A percentile compares a stretch with the other conserved stretches of the same genome.
These are phyloP conservation scores for Lithobius niger DNA, from an alignment of 1,140 invertebrate genomes.

Conservation along the genomic window DNA sequence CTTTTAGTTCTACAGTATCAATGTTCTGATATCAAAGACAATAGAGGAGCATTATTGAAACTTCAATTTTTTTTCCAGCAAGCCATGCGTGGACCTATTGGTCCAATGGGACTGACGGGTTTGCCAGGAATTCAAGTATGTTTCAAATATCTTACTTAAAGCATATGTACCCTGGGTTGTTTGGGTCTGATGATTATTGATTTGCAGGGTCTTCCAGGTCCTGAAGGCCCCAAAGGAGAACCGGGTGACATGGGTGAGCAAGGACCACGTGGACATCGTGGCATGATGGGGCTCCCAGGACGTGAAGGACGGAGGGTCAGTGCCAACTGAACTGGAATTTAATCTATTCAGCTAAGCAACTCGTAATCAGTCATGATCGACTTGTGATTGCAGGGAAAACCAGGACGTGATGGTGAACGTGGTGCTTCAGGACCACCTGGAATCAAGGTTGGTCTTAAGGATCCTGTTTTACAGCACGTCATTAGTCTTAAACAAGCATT, in stretches of 20 bases:
- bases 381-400: conserved; percentile 43
- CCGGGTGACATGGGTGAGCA: conserved; percentile 57
- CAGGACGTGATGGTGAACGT: conserved; percentile 60
- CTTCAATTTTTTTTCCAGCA: conserved; percentile 36
- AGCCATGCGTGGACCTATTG: conserved; percentile 62
- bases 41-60: neutral
- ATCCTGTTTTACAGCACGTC: too few species aligned
- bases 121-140: conserved; percentile 44
- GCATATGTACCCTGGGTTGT: too few species aligned
- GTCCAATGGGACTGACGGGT: conserved; percentile 66
- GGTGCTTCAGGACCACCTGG: conserved; percentile 49
- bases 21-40: neutral
- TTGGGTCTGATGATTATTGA: too few species aligned
- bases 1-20: neutral
- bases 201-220: conserved; percentile 48
- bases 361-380: neutral
- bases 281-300: conserved; percentile 46
- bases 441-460: too few species aligned
- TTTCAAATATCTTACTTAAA: conserved; percentile 4
- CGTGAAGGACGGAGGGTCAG: conserved; percentile 41
- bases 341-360: too few species aligned
- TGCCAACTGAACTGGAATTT: too few species aligned
- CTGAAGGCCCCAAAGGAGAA: conserved; percentile 60
- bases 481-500: too few species aligned
- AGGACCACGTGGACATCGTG: conserved; percentile 46